phyloP scores from a whole-genome alignment of 1,140 invertebrate species.

The Rhopalosiphum maidis region DNA sequence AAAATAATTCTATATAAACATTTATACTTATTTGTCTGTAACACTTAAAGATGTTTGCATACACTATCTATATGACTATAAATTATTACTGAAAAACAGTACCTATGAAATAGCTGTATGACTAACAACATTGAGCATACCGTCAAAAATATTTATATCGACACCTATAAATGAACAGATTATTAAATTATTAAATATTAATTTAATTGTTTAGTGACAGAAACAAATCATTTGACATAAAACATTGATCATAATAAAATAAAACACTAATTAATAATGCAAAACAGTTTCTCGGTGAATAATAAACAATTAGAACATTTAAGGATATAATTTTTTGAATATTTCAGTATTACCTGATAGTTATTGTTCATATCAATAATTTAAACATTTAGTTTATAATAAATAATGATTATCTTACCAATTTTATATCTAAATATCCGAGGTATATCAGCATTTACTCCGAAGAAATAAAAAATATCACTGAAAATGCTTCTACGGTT shows the following conservation, averaged over 20 bases:
- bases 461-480: not conserved
- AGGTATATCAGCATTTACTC: not conserved
- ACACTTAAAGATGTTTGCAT: not conserved
- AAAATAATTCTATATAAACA: not conserved
- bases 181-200: not conserved
- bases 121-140: not conserved
- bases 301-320: not conserved
- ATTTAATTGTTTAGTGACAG: not conserved
- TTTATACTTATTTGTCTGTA: not conserved
- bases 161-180: not conserved
- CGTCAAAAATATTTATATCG: not conserved
- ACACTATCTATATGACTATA: not conserved
- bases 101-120: not conserved
- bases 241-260: not conserved
- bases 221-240: not conserved
- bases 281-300: not conserved
- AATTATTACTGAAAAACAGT: not conserved
- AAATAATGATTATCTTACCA: no score
- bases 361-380: no score
- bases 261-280: not conserved
- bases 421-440: no score
- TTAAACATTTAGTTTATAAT: no score
- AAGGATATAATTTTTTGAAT: no score
- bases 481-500: not conserved
- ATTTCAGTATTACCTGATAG: no score